These are phyloP conservation scores for Myiothlypis coronata DNA, from an alignment of 2,797 vertebrate genomes.

Conservation along the genomic window DNA sequence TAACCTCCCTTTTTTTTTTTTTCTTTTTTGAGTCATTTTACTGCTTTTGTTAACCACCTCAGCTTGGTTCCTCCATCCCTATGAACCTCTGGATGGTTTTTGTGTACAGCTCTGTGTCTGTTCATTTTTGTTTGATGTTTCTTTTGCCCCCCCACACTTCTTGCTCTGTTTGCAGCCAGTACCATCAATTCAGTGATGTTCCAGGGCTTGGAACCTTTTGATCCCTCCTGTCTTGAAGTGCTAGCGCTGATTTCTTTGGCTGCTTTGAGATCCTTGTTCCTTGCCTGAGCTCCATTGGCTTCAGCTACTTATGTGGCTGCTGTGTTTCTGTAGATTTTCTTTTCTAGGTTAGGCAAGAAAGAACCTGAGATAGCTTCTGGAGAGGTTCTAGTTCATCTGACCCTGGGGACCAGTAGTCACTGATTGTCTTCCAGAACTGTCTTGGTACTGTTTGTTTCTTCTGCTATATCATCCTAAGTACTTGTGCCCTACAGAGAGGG, in stretches of 20 bases:
- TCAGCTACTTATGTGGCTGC: not conserved
- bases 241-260: not conserved
- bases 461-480: not conserved
- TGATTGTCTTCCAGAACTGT: not conserved
- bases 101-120: not conserved
- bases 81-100: not conserved
- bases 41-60: not conserved
- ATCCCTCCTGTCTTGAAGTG: not conserved
- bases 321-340: not conserved
- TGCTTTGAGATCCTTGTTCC: not conserved
- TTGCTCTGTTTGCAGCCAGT: not conserved
- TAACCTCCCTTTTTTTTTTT: not conserved
- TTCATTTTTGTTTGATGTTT: not conserved
- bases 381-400: not conserved
- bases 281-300: not conserved
- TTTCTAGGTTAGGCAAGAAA: not conserved
- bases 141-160: accelerated
- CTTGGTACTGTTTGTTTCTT: not conserved
- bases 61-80: not conserved
- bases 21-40: not conserved
- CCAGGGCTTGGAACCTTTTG: not conserved
- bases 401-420: not conserved
- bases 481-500: not conserved
- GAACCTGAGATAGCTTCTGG: not conserved
- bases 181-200: not conserved